Base-by-base conservation (phyloP, 2,797 vertebrate genomes). In the Malurus leucopterus region DNA sequence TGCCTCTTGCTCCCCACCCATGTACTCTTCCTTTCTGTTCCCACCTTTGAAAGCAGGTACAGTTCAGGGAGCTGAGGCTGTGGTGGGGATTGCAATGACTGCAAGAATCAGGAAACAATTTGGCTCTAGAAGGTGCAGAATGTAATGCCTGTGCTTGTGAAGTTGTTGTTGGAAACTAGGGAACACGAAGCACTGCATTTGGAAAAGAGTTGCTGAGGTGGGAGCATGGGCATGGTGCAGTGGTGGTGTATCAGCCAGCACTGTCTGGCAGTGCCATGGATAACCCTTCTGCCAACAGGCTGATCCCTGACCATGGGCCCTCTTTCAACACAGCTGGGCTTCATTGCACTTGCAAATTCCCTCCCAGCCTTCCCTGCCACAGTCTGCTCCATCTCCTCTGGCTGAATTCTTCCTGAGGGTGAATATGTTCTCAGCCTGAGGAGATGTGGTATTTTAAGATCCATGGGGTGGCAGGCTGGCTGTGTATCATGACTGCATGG, bases 1-100 rank as follows among this genome's bases (percentile, higher is more conserved):
- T 86, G 23, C 79, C 67, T 89, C 65, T 70, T 54, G 36, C 8
- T 94, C 80, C 84, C 90, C 91, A 92, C 88, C 91, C 90, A 65
- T 50, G 67, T 18, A n/a, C 62, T 74, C 79, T 34, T 83, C 54
- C 44, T 82, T 67, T 88, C 90, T 40, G 0, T 76, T 90, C 79
- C 89, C 88, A 92, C 71, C 83, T 82, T 78, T 92, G 90, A 74
- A 89, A 90, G 71, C 65, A 90, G 67, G 27, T 59, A 22, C 47
- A 26, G 29, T 59, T 17, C 54, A 77, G 64, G 34, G 71, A 77
- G 3, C 38, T 65, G 65, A 55, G 46, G 12, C 68, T 51, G 54
- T 22, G 44, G 18, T 74, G 51, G 69, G 79, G 67, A 38, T 50
- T 77, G 65, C 13, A 4, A 19, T 27, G 65, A 67, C 54, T 84